Evolutionary conservation across 2,113 vertebrate genomes (phyloP).

Genomic region (Hystrix brachyura): DNA sequence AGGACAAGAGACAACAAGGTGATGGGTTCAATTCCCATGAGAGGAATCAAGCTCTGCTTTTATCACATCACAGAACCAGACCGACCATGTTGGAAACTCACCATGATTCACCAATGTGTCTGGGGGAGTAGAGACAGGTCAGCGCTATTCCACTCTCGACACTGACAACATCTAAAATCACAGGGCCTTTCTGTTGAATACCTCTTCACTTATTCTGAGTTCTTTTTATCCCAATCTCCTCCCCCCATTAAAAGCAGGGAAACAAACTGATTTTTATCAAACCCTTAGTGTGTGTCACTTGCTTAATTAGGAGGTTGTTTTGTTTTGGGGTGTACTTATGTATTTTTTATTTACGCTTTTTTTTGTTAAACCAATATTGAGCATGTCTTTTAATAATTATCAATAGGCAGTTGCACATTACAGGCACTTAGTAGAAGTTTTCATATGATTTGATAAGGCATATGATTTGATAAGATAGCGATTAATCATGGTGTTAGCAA

Average conservation of each 20-base stretch:
- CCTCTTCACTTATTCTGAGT: background rate
- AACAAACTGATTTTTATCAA: background rate
- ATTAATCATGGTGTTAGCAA: background rate
- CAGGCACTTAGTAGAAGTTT: conserved; percentile 28
- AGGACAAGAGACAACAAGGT: background rate
- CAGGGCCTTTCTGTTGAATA: background rate
- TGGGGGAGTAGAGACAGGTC: background rate
- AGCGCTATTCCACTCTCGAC: background rate
- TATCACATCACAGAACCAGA: background rate
- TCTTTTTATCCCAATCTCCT: background rate
- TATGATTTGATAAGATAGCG: background rate
- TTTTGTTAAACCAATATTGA: conserved; percentile 14
- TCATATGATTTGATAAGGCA: conserved; percentile 3
- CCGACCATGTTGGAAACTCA: background rate
- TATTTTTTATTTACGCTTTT: background rate
- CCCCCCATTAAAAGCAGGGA: background rate
- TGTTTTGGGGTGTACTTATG: background rate
- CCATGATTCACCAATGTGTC: background rate
- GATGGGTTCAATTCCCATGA: background rate
- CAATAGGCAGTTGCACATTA: background rate
- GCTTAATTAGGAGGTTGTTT: background rate
- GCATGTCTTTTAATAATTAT: conserved; percentile 16
- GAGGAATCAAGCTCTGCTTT: background rate
- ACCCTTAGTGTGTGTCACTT: background rate
- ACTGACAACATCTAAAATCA: background rate